Conservation (phyloP, 2,888 invertebrate genomes). For the Mimachlamys varia region DNA sequence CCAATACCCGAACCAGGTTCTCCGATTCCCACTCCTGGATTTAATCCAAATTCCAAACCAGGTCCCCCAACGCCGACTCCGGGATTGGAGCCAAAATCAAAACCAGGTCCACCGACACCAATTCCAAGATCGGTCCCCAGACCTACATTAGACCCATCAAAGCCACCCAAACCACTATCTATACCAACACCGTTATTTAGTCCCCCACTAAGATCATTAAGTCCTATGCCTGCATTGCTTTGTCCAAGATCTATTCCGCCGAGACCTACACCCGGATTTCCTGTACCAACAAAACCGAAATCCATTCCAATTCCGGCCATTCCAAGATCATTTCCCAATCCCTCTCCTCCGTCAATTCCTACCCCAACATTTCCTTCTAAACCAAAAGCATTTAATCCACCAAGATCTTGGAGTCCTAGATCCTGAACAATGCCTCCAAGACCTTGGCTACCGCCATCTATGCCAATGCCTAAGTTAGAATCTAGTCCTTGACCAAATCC, state of each 20-base stretch:
- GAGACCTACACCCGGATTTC: background rate
- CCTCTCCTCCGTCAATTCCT: background rate
- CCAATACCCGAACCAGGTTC: background rate
- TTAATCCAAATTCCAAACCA: background rate
- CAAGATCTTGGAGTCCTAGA: background rate
- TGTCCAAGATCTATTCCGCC: background rate
- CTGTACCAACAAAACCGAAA: slow-evolving; percentile 4
- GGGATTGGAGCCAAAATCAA: background rate
- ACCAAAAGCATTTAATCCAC: background rate
- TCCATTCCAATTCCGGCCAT: background rate
- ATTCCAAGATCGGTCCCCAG: background rate
- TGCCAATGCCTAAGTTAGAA: background rate
- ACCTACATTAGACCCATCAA: background rate
- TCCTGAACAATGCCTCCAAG: background rate
- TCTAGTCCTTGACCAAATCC: background rate
- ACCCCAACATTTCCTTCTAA: background rate
- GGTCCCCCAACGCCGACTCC: background rate
- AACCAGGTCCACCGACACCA: background rate
- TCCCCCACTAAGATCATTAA: background rate
- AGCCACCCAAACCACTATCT: background rate
- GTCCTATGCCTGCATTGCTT: background rate
- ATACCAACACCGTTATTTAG: background rate
- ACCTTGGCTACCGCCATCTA: background rate
- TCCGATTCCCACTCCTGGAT: background rate
- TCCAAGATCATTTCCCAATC: background rate